A percentile compares a stretch with the other conserved stretches of the same genome.
Evolutionary conservation across 2,113 vertebrate genomes (phyloP).

Genomic region (Pedionomus torquatus): DNA sequence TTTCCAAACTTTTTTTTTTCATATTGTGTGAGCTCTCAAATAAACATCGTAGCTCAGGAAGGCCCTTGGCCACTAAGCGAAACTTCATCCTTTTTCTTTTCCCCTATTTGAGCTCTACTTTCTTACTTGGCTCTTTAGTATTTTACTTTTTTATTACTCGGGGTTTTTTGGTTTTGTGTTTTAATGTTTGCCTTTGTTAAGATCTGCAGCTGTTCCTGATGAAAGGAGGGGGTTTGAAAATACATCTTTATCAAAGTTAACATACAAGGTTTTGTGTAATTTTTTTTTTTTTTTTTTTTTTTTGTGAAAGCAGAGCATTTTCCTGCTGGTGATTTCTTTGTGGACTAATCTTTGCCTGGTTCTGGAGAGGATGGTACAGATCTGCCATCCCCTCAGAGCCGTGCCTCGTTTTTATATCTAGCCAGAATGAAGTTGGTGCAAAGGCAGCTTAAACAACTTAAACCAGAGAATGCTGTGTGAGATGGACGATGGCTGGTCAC

Average conservation of each 20-base stretch:
- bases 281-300: too few species aligned
- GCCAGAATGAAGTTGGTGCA: neutral
- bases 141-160: neutral
- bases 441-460: neutral
- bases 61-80: neutral
- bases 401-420: neutral
- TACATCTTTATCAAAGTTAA: neutral
- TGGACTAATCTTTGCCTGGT: neutral
- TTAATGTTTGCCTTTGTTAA: neutral
- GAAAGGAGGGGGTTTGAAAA: neutral
- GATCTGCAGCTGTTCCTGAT: neutral
- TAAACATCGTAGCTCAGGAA: neutral
- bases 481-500: fast-evolving
- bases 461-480: neutral
- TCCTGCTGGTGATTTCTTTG: neutral
- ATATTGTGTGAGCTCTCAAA: neutral
- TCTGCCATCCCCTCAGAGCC: neutral
- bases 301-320: neutral
- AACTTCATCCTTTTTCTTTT: neutral
- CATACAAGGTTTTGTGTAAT: neutral
- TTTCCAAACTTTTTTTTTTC: neutral
- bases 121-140: neutral
- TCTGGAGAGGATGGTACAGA: neutral
- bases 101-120: neutral
- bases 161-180: neutral